Conservation (phyloP, 1,140 invertebrate genomes). For the Drosophila chauvacae region DNA sequence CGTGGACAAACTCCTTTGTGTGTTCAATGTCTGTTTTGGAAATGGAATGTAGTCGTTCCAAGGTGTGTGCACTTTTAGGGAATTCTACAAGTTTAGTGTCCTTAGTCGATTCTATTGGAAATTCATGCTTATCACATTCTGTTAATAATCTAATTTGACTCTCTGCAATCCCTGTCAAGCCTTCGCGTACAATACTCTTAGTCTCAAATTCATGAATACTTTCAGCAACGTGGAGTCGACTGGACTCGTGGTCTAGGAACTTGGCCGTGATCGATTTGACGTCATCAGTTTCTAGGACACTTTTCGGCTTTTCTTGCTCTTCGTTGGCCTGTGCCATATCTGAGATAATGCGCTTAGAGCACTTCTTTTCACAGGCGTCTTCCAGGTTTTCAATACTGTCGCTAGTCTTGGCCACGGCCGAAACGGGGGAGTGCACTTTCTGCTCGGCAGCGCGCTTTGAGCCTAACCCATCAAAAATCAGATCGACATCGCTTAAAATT, state of each 20-base stretch:
- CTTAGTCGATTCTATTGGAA: constrained; percentile 50
- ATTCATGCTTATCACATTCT: constrained; percentile 63
- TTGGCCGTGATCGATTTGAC: constrained; percentile 46
- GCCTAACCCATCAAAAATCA: constrained; percentile 61
- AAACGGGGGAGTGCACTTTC: constrained; percentile 49
- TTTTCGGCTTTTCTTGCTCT: constrained; percentile 19
- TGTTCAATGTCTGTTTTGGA: constrained; percentile 62
- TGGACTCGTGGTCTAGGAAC: constrained; percentile 58
- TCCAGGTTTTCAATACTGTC: constrained; percentile 58
- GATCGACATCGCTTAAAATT: constrained; percentile 71
- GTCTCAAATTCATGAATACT: constrained; percentile 48
- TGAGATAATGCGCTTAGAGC: constrained; percentile 63
- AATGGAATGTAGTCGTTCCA: constrained; percentile 69
- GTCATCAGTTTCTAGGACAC: constrained; percentile 1
- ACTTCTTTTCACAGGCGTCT: constrained; percentile 61
- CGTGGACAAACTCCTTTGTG: constrained; percentile 51
- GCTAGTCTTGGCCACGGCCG: constrained; percentile 28
- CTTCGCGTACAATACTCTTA: constrained; percentile 33
- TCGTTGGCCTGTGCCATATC: constrained; percentile 54
- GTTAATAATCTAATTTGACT: constrained; percentile 37
- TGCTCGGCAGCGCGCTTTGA: constrained; percentile 16
- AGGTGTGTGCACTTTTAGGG: constrained; percentile 55
- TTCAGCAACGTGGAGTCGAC: constrained; percentile 24
- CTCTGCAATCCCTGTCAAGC: constrained; percentile 6
- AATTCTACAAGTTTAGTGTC: constrained; percentile 39